Conservation (phyloP, 2,888 invertebrate genomes). For the Synergus itoensis region DNA sequence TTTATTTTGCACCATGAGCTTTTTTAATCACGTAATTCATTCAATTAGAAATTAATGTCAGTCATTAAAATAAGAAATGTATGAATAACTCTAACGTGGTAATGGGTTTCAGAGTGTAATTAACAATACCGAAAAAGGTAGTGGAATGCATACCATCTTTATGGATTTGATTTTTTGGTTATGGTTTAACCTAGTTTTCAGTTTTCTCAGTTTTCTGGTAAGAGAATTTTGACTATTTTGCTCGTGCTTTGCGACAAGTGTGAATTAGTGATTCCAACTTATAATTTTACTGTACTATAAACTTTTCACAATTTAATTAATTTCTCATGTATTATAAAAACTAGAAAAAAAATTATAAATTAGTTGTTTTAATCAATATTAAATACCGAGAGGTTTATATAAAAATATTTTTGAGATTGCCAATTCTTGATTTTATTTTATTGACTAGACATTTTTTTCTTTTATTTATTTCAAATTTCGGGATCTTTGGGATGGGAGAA, state of each 20-base stretch:
- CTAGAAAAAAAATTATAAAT: too few relatives aligned
- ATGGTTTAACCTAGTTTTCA: conserved; percentile 45
- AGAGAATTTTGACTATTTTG: conserved; percentile 8
- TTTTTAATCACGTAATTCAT: conserved; percentile 14
- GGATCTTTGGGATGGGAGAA: not conserved
- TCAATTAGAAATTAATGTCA: conserved; percentile 27
- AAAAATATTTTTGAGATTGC: not conserved
- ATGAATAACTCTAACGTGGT: conserved; percentile 12
- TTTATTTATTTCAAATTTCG: not conserved
- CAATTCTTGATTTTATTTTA: not conserved
- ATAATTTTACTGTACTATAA: not conserved
- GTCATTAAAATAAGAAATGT: not conserved
- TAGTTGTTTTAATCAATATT: too few relatives aligned
- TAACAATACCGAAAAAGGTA: conserved; percentile 39
- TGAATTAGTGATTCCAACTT: not conserved
- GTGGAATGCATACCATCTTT: conserved; percentile 36
- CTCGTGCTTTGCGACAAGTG: not conserved
- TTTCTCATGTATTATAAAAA: too few relatives aligned
- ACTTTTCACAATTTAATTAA: not conserved
- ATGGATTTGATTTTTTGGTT: conserved; percentile 42
- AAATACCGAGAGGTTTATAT: too few relatives aligned
- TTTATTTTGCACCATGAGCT: not conserved
- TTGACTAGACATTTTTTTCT: conserved; percentile 1
- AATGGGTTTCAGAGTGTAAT: conserved; percentile 14
- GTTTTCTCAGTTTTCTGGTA: not conserved